phyloP scores from a whole-genome alignment of 2,888 invertebrate genomes.

The Sympetrum striolatum region DNA sequence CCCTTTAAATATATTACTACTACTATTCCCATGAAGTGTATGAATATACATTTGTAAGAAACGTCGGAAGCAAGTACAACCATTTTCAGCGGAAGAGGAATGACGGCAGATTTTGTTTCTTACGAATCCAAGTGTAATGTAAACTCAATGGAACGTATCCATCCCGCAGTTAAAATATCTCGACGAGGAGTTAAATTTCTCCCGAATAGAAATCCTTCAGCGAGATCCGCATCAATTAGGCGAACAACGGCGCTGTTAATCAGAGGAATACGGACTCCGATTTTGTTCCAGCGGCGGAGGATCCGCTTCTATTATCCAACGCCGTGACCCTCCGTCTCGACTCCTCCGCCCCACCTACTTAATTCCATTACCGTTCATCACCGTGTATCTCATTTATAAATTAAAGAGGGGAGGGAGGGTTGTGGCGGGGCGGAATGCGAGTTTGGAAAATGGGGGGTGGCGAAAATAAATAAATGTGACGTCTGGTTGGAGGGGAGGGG shows the following conservation, averaged over 20 bases:
- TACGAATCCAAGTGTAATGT: too few species aligned
- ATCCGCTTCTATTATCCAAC: background rate
- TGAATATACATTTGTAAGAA: too few species aligned
- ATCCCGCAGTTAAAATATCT: too few species aligned
- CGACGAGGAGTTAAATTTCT: too few species aligned
- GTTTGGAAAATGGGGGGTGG: conserved; percentile 44
- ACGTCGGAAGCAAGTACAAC: too few species aligned
- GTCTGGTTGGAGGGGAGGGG: background rate
- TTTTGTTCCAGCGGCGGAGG: background rate
- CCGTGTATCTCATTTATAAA: conserved; percentile 47
- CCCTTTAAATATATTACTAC: too few species aligned
- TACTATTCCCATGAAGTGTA: too few species aligned
- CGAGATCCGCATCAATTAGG: background rate
- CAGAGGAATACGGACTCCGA: background rate
- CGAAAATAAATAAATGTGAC: conserved; percentile 47
- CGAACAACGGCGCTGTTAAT: background rate
- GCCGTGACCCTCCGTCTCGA: background rate
- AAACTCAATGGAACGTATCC: too few species aligned
- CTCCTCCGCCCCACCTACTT: conserved; percentile 1
- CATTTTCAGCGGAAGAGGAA: too few species aligned
- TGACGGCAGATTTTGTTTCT: too few species aligned
- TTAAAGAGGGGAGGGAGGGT: conserved; percentile 44
- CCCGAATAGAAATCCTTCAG: too few species aligned
- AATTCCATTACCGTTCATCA: conserved; percentile 48
- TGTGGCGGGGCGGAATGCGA: conserved; percentile 1